Base-by-base conservation (phyloP, 2,113 vertebrate genomes). In the Myrmecophaga tridactyla region DNA sequence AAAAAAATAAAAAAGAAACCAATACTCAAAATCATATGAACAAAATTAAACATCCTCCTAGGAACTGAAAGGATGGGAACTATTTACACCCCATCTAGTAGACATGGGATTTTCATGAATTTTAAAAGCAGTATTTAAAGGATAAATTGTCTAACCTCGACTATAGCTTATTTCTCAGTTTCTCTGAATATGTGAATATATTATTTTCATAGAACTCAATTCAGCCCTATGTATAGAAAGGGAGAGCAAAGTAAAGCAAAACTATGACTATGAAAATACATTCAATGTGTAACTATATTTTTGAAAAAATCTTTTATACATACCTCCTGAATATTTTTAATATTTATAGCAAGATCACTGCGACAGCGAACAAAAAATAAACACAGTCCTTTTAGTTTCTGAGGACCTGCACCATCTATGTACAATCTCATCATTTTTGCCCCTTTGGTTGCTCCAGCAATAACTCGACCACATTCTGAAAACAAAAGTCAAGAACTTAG, bases 241-340 rank as follows among this genome's bases (percentile, higher is more conserved):
- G 6, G 31, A 85, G 13, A 67, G 1, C 14, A 39, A 78, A 89
- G 70, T 39, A 72, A 72, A 78, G 23, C 25, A 53, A 58, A 67
- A 41, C 1, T 56, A 21, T n/a, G 7, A 90, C 46, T n/a, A 83
- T 11, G 39, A 78, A n/a, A 58, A 85, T 23, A 36, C 2, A 36
- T 27, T 10, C 51, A 67, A 90, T 13, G 6, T 67, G 93, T 93
- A 72, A 51, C 1, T 18, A 73, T 90, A 43, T 69, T 29, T 82
- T 76, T 67, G 27, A 27, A 34, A 67, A 73, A 83, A 29, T 56
- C 78, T 65, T 56, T 6, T 77, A 69, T 95, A 63, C 92, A 86
- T 98, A 99, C 99, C 98, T 99, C 98, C 21, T 99, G 96, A 94
- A 99, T 97, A 72, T 85, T 98, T 97, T 98, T 98, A 43, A 78